Base-by-base conservation (phyloP, 2,888 invertebrate genomes). In the Tetropium fuscum region DNA sequence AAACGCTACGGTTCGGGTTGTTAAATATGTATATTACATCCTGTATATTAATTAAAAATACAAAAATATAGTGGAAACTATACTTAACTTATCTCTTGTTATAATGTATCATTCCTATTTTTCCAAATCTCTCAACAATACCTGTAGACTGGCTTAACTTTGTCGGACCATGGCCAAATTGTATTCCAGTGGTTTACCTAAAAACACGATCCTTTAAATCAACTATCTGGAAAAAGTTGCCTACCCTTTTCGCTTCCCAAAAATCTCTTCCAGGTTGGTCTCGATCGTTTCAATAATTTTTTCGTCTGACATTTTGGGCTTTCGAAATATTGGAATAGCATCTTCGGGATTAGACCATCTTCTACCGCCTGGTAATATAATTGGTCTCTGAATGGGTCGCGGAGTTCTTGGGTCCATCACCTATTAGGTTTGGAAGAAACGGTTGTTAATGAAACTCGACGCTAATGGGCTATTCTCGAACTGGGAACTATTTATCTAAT, bases 211-310 rank as follows among this genome's bases (percentile, higher is more conserved):
- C 53, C 43, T 56, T 61, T 66, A 62, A 63, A 55, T 44, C 27
- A 53, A 36, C 58, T 51, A 27, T 19, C 53, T 58, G 30, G 19
- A 40, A 54, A 49, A 34, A 36, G 30, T 30, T 70, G 73, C 85
- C 83, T 88, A 96, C 96, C 95, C 95, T 78, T 93, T 86, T 58
- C 92, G 89, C 71, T 90, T 90, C 66, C 94, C 94, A 53, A 90
- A 87, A 60, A 97, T 90, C 34, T 95, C 87, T 83, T 95, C 94
- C 1, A 94, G 90, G 80, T 95, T 95, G 3, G 91, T 89, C 58
- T 90, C 89, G 65, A 97, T 84, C 1, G 93, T 91, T 76, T 95
- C 92, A 11, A 92, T 91, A 57, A 97, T 93, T 83, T 92, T 90
- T 74, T 93, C 90, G 70, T 97, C 95, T 64, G 94, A 91, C 85